Base-by-base conservation (phyloP, 2,888 invertebrate genomes). In the Nemotelus pantherinus region DNA sequence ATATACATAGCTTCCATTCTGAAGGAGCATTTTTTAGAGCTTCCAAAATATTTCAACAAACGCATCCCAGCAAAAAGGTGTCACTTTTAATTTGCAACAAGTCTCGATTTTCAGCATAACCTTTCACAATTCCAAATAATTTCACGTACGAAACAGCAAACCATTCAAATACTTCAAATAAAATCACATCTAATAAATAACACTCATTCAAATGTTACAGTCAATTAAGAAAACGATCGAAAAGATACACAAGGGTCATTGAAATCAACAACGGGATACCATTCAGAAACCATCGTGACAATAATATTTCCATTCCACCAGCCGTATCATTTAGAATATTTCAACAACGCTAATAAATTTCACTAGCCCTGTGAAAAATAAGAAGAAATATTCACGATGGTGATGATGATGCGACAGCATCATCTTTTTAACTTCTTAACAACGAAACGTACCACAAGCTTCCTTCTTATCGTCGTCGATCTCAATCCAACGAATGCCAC, bases 151-250 rank as follows among this genome's bases (percentile, higher is more conserved):
- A 25, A 25, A 25, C 25, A 25, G 25, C 25, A 25, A 25, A 25
- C 25, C 1, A 25, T 25, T 25, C 25, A 25, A 25, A 25, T 25
- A 25, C 25, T 25, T 25, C 25, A 25, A 25, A 25, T 25, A 25
- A 25, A 25, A 25, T 25, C 25, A 25, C 25, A 25, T 25, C 25
- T 25, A 25, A 25, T 25, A 25, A 25, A 25, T 25, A 47, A 47
- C 10, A 55, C 25, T 45, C 71, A 45, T 71, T 57, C 55, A 71
- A 77, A 47, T 48, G 77, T 72, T 77, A 72, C 72, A 72, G 72
- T 77, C 77, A 77, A 77, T 77, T 77, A 77, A 72, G 65, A 39
- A 64, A 65, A 65, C 64, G 55, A 58, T 70, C 50, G 60, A 57
- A 72, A 77, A 57, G 39, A 64, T 41, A 43, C 50, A 72, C 6